These are phyloP conservation scores for Hydrotaea cyrtoneurina DNA, from an alignment of 2,888 invertebrate species.

Conservation along the genomic window DNA sequence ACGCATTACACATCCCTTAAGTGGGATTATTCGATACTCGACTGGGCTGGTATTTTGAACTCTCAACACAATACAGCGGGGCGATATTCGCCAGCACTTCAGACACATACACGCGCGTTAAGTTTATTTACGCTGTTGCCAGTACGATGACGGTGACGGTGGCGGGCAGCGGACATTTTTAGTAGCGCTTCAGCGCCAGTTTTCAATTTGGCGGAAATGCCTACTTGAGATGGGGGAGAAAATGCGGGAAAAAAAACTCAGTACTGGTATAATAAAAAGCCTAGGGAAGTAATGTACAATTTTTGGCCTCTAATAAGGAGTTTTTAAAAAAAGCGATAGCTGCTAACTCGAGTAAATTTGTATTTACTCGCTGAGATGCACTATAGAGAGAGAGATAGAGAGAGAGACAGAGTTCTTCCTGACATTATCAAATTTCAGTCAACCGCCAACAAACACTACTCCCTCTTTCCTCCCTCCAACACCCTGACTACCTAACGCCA, in stretches of 20 bases:
- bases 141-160: background rate
- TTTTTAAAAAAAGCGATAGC: no score
- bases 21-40: conserved; percentile 24
- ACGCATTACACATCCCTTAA: conserved; percentile 35
- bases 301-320: no score
- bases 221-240: background rate
- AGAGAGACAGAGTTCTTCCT: no score
- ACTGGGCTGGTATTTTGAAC: background rate
- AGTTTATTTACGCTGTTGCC: conserved; percentile 22
- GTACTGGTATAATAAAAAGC: background rate
- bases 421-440: no score
- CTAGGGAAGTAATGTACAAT: no score
- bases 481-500: no score
- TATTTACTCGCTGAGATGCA: no score
- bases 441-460: no score
- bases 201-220: conserved; percentile 6
- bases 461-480: no score
- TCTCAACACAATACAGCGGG: conserved; percentile 6
- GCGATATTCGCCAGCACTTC: conserved; percentile 8
- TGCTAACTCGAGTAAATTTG: no score
- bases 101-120: background rate
- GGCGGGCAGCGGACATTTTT: background rate
- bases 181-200: background rate
- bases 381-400: no score
- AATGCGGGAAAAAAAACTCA: background rate